Evolutionary conservation across 2,113 vertebrate species (phyloP), one percentile per base, ranked within the genome.

Genomic region (Myrmophylax atrothorax): DNA sequence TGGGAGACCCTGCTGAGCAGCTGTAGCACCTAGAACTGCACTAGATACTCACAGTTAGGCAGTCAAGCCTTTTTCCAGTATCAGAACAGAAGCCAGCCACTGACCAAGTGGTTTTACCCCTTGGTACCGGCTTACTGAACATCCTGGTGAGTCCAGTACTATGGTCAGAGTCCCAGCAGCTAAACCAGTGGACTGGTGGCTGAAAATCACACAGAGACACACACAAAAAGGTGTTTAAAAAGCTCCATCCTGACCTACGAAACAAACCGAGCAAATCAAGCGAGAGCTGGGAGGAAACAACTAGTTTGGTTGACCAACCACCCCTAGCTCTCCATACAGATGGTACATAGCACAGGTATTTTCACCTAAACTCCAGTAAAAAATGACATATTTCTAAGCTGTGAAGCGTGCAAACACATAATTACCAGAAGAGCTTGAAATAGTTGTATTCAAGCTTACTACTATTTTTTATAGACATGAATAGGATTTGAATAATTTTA

Each of bases 251-350:
- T 67, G 25, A n/a, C 64, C n/a, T 37, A 47, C 35, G 55, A 35
- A 81, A 17, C 20, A 91, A 93, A 84, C 4, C 9, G 46, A 35
- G 29, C 46, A 66, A 90, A 82, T 14, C 17, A 60, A 82, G 33
- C 19, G 47, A 53, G 8, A 81, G 8, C 1, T 50, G 56, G 42
- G 26, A 82, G 56, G 20, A 64, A 90, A 82, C 2, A 12, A 9
- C 60, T 33, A 3, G 8, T n/a, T 66, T 62, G 38, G 8, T 62
- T 0, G 0, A 77, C 18, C 1, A 5, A 31, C 10, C 26, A 42
- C 9, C 20, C 35, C 73, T 38, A 26, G 31, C 70, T 18, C 28
- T 74, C 56, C 50, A 50, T 16, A 33, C 6, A 56, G 42, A 83
- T 1, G 58, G 19, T 40, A 67, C 10, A 29, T 4, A 46, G 42